These are phyloP conservation scores for Apeira syringaria DNA, from an alignment of 2,888 invertebrate genomes.

Conservation along the genomic window DNA sequence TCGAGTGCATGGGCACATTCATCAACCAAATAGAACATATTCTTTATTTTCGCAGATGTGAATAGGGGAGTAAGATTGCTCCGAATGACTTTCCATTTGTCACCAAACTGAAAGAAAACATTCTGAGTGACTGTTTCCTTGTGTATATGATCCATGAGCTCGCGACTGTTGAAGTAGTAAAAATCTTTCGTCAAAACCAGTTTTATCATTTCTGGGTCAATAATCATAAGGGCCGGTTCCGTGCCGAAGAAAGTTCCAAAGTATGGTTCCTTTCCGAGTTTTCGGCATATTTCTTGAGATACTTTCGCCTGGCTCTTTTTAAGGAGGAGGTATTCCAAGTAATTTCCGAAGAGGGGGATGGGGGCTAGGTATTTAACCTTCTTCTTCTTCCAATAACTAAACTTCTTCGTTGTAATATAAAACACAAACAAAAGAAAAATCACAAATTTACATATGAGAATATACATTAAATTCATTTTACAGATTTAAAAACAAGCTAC, in stretches of 20 bases:
- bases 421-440: neutral
- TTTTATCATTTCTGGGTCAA: neutral
- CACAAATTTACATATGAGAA: too few species aligned
- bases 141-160: neutral
- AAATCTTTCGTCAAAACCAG: neutral
- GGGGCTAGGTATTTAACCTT: neutral
- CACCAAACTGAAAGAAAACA: neutral
- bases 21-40: neutral
- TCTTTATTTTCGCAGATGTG: neutral
- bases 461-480: too few species aligned
- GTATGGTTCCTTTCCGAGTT: neutral
- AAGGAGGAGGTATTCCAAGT: neutral
- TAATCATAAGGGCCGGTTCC: neutral
- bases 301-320: neutral
- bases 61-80: neutral
- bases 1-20: neutral
- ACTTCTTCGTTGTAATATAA: neutral
- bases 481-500: too few species aligned
- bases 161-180: neutral
- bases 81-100: neutral
- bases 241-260: neutral
- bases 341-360: neutral
- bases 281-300: neutral
- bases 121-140: neutral
- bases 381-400: neutral